These are phyloP conservation scores for Montipora capitata DNA, from an alignment of 92 coral and sea anemone genomes.

Conservation along the genomic window DNA sequence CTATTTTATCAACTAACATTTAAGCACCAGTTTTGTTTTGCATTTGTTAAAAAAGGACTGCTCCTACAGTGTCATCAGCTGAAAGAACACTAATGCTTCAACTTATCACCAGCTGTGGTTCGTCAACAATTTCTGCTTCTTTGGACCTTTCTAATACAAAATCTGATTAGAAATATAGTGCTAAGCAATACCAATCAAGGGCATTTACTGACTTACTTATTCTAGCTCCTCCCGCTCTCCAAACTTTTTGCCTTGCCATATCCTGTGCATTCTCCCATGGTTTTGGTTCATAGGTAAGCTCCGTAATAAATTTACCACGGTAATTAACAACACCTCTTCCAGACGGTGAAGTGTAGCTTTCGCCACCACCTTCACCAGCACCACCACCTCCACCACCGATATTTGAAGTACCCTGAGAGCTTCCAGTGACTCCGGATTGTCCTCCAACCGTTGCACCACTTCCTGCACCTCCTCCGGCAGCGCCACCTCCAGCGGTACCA, in stretches of 20 bases:
- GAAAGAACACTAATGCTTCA: too few relatives aligned
- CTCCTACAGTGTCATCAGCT: too few relatives aligned
- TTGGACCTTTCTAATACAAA: too few relatives aligned
- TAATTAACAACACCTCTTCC: neutral
- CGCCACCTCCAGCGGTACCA: neutral
- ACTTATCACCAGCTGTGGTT: too few relatives aligned
- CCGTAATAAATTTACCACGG: neutral
- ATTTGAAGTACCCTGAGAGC: slow-evolving; percentile 3
- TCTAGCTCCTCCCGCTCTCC: slow-evolving; percentile 41
- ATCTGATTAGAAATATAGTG: too few relatives aligned
- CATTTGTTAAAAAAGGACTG: too few relatives aligned
- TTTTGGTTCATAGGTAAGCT: slow-evolving; percentile 20
- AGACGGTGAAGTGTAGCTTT: neutral
- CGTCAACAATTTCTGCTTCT: too few relatives aligned
- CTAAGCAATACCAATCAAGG: too few relatives aligned
- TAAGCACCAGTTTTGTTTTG: too few relatives aligned
- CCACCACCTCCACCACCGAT: slow-evolving; percentile 17
- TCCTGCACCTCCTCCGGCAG: neutral
- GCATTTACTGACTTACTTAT: slow-evolving; percentile 24
- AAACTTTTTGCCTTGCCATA: slow-evolving; percentile 22
- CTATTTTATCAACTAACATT: too few relatives aligned
- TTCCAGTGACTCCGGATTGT: neutral
- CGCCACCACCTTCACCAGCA: neutral
- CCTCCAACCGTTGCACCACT: neutral
- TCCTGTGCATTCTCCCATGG: slow-evolving; percentile 57